A percentile compares a stretch with the other conserved stretches of the same genome.
Conservation (phyloP, 2,113 vertebrate genomes). For the Cyanoderma ruficeps region DNA sequence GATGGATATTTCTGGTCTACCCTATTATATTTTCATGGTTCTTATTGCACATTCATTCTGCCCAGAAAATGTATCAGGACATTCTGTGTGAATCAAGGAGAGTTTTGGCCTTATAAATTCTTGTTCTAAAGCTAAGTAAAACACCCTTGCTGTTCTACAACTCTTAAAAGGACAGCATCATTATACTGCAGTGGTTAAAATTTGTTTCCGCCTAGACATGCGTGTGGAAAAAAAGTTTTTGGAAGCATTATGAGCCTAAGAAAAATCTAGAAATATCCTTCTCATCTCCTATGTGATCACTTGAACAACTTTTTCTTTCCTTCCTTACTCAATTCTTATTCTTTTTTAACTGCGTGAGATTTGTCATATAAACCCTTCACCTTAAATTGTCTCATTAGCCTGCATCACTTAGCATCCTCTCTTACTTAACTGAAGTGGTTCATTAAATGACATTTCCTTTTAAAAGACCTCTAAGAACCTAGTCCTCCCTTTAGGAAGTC, state of each 20-base stretch:
- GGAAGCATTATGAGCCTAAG: background rate
- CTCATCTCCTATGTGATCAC: background rate
- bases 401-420: background rate
- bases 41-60: background rate
- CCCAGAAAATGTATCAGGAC: background rate
- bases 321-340: background rate
- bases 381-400: constrained; percentile 6
- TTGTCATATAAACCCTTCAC: background rate
- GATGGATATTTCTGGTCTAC: background rate
- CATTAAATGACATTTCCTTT: background rate
- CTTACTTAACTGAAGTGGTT: background rate
- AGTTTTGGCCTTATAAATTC: background rate
- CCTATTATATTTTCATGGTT: background rate
- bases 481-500: background rate
- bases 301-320: background rate
- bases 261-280: background rate
- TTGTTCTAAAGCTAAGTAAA: background rate
- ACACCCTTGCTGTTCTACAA: background rate
- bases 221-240: background rate
- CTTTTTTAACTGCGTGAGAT: background rate
- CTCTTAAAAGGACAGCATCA: background rate
- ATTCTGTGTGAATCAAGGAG: background rate
- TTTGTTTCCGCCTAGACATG: background rate
- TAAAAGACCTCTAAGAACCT: background rate
- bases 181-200: background rate